A percentile compares a stretch with the other conserved stretches of the same genome.
These are phyloP conservation scores for Drusus annulatus DNA, from an alignment of 1,140 invertebrate species.

Conservation along the genomic window DNA sequence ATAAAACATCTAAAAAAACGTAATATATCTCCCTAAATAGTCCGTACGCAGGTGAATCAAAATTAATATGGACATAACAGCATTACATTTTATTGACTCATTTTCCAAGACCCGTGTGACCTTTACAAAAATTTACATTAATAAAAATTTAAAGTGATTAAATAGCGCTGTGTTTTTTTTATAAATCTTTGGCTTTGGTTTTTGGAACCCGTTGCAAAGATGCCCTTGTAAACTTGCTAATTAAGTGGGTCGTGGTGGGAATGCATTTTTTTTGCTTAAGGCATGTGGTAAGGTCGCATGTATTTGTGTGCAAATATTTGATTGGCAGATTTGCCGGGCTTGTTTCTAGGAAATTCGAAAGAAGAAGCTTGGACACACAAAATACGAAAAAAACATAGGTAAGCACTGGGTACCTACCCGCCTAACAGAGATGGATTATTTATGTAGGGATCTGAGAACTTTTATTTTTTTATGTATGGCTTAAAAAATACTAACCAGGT, in stretches of 20 bases:
- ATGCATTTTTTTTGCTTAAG: constrained; percentile 19
- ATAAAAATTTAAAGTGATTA: constrained; percentile 5
- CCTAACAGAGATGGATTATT: too few species aligned
- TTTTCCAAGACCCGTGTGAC: neutral
- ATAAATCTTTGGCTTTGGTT: neutral
- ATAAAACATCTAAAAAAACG: too few species aligned
- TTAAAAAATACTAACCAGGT: too few species aligned
- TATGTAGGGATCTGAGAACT: too few species aligned
- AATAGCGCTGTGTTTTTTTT: neutral
- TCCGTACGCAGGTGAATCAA: too few species aligned
- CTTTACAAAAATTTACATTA: constrained; percentile 2
- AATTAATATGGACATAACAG: too few species aligned
- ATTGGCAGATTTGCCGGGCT: constrained; percentile 1
- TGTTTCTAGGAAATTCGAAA: neutral
- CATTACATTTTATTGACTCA: too few species aligned
- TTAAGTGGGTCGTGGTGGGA: constrained; percentile 5
- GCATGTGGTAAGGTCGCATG: too few species aligned
- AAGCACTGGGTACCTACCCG: too few species aligned
- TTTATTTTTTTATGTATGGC: too few species aligned
- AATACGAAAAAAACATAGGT: too few species aligned
- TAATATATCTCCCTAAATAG: too few species aligned
- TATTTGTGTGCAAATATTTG: constrained; percentile 19
- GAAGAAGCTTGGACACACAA: neutral
- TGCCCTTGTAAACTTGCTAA: constrained; percentile 25
- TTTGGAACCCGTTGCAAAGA: constrained; percentile 7